Base-by-base conservation (phyloP, 2,113 vertebrate species). In the Nerophis ophidion region DNA sequence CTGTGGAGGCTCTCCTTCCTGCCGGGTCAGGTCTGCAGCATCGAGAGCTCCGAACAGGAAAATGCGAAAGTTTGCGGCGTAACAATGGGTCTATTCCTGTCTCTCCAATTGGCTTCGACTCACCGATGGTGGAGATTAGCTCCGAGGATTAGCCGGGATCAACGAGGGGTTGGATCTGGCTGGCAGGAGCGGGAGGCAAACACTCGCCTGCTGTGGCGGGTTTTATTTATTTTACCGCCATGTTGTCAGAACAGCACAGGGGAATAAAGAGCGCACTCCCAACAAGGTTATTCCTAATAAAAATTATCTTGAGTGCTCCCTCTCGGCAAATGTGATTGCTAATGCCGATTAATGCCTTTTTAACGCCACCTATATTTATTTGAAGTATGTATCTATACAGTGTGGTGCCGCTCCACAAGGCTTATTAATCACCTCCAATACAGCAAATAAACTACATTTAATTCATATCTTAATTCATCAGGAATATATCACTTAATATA, bases 111-210 rank as follows among this genome's bases (percentile, higher is more conserved):
- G 74, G 76, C 81, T 61, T 65, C 68, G 57, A 45, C 60, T 75
- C 68, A 26, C 57, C 60, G 63, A 78, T 71, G 66, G 68, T 60
- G 65, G 54, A 85, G 84, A 85, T 88, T 84, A 88, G 68, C 79
- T 57, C 34, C 16, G 40, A 68, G 83, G 86, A 88, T 88, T 86
- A 85, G 62, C 63, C 26, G 5, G 79, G 84, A 85, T 86, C 75
- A 88, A 68, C 81, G 66, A 67, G 61, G 45, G 63, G 72, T 49
- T 71, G 60, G 77, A 60, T 58, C 65, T 75, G 1, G 6, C 63
- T 65, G 76, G 70, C 62, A 66, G 67, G 66, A 72, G 68, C 52
- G 51, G 36, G 60, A 72, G 76, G 77, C 75, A 83, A 83, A 85
- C 77, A 86, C 59, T 26, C 83, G 81, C 78, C 72, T 74, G 75